These are phyloP conservation scores for Xestoiulus laeticollis DNA, from an alignment of 2,888 invertebrate genomes.

Conservation along the genomic window DNA sequence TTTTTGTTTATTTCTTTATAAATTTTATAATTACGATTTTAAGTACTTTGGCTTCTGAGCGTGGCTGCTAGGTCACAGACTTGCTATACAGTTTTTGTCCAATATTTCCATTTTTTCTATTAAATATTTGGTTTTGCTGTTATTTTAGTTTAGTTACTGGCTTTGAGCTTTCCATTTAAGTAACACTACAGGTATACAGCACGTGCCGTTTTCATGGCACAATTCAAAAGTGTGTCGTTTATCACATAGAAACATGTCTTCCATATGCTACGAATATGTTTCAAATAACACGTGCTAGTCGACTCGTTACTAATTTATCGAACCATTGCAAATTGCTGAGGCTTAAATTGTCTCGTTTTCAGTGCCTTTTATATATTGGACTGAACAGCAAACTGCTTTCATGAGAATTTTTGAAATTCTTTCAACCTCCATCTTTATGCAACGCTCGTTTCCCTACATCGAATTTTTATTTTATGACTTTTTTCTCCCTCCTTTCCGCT, in stretches of 20 bases:
- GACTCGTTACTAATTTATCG: slow-evolving; percentile 21
- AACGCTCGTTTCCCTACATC: neutral
- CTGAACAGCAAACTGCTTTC: slow-evolving; percentile 12
- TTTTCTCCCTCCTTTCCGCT: neutral
- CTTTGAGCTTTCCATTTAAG: no score
- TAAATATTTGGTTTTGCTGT: no score
- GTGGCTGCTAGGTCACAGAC: no score
- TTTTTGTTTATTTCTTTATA: no score
- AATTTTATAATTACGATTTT: no score
- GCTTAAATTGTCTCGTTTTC: neutral
- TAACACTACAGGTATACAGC: no score
- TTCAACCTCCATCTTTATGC: neutral
- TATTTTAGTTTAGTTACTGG: no score
- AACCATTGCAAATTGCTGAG: neutral
- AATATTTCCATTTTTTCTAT: no score
- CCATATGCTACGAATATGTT: neutral
- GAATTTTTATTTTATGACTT: slow-evolving; percentile 21
- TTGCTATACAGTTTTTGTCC: no score
- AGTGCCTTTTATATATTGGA: neutral
- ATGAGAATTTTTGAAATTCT: neutral
- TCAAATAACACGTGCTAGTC: slow-evolving; percentile 11
- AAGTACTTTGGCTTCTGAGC: no score
- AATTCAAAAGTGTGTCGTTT: neutral
- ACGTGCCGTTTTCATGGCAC: no score
- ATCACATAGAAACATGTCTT: neutral